Conservation (phyloP, 1,140 invertebrate genomes). For the Drosophila chauvacae region DNA sequence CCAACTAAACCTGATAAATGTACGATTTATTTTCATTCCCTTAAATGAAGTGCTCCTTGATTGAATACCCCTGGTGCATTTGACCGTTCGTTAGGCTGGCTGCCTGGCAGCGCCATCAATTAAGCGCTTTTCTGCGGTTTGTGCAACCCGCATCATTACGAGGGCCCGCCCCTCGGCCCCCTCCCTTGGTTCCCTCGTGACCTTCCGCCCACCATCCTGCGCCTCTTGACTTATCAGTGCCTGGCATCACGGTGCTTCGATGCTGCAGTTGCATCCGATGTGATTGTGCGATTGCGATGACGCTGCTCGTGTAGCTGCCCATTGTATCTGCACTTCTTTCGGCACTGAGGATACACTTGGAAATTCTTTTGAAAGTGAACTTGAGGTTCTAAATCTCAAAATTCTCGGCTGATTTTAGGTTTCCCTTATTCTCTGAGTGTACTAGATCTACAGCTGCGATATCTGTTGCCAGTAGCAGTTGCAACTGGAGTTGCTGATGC, state of each 20-base stretch:
- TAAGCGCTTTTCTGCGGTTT: slow-evolving; percentile 50
- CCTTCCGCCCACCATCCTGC: slow-evolving; percentile 33
- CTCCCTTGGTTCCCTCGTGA: background rate
- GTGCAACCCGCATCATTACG: slow-evolving; percentile 60
- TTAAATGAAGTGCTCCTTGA: background rate
- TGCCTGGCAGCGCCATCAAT: slow-evolving; percentile 52
- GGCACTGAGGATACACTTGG: slow-evolving; percentile 11
- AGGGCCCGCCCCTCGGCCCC: slow-evolving; percentile 30
- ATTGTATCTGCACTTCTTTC: slow-evolving; percentile 64
- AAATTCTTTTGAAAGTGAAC: background rate
- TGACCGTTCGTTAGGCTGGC: slow-evolving; percentile 32
- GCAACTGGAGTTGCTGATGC: slow-evolving; percentile 10
- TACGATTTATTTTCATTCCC: slow-evolving; percentile 28
- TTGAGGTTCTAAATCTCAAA: no score
- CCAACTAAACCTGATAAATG: background rate
- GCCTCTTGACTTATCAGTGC: slow-evolving; percentile 56
- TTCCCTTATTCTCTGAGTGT: background rate
- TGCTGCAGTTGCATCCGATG: slow-evolving; percentile 45
- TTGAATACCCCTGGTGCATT: slow-evolving; percentile 47
- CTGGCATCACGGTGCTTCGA: slow-evolving; percentile 51
- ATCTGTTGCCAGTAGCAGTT: slow-evolving; percentile 39
- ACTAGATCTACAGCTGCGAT: slow-evolving; percentile 56
- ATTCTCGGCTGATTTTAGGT: background rate
- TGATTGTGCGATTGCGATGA: slow-evolving; percentile 43
- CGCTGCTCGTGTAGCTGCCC: slow-evolving; percentile 55